phyloP scores from a whole-genome alignment of 2,113 vertebrate genomes.

The Felis chaus region DNA sequence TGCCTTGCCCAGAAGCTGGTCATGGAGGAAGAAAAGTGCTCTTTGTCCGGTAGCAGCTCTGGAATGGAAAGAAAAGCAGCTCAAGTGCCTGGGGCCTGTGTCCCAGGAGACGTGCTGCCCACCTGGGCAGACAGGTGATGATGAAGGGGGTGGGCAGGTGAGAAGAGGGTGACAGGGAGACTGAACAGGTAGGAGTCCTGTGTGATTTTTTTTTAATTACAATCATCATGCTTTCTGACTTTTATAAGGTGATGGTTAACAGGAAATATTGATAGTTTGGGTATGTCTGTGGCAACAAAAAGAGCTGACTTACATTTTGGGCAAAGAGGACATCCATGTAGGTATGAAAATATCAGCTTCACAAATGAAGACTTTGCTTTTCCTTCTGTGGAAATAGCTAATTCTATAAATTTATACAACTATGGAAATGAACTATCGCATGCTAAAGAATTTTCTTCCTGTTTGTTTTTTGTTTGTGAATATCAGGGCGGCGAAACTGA shows the following conservation, averaged over 20 bases:
- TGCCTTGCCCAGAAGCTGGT: neutral
- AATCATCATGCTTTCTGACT: neutral
- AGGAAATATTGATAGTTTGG: neutral
- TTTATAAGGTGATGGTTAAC: neutral
- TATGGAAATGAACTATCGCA: neutral
- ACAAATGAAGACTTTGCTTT: neutral
- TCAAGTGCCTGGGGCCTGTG: neutral
- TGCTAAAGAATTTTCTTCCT: neutral
- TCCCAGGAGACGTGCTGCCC: fast-evolving
- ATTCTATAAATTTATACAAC: neutral
- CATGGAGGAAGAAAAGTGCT: neutral
- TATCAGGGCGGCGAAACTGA: neutral
- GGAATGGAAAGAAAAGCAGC: neutral
- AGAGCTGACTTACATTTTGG: neutral
- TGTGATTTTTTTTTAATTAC: neutral
- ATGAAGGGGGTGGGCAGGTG: fast-evolving
- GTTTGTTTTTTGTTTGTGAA: neutral
- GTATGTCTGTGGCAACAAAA: neutral
- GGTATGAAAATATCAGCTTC: neutral
- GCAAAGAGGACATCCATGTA: neutral
- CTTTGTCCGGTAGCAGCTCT: neutral
- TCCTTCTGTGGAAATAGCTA: neutral
- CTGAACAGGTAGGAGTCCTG: neutral
- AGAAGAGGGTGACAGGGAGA: neutral
- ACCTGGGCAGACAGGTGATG: neutral